Conservation (phyloP, 2,888 invertebrate species). For the Chalcosyrphus nemorum region DNA sequence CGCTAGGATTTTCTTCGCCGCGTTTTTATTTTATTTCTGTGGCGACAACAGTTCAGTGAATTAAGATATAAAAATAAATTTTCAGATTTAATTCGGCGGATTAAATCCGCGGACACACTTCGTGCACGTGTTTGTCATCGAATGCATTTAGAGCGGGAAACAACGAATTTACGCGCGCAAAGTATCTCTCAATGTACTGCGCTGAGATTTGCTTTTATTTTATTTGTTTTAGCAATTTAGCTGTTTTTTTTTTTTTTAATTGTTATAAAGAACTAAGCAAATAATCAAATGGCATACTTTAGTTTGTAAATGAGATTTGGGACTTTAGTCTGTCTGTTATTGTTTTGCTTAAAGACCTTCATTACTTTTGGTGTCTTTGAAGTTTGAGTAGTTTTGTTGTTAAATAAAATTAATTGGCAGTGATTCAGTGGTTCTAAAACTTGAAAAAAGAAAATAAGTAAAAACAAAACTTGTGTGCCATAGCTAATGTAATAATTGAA, state of each 20-base stretch:
- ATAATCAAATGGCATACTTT: no score
- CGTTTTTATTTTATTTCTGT: neutral
- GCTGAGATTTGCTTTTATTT: neutral
- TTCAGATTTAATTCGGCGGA: conserved; percentile 9
- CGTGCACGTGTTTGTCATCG: conserved; percentile 52
- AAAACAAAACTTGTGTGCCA: no score
- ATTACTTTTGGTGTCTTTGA: no score
- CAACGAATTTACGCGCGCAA: conserved; percentile 31
- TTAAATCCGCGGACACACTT: conserved; percentile 39
- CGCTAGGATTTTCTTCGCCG: conserved; percentile 38
- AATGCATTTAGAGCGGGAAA: conserved; percentile 3
- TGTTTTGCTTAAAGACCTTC: no score
- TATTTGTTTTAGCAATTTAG: neutral
- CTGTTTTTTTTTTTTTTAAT: neutral
- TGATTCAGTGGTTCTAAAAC: no score
- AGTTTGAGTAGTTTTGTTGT: no score
- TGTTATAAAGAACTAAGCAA: neutral
- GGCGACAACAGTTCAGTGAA: neutral
- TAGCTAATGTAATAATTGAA: no score
- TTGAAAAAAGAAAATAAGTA: no score
- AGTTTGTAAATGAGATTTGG: no score
- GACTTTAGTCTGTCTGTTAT: no score
- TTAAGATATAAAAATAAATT: conserved; percentile 40
- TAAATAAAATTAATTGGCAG: no score
- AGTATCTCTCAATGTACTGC: conserved; percentile 10